Conservation (phyloP, 2,888 invertebrate species). For the Tholera decimalis region DNA sequence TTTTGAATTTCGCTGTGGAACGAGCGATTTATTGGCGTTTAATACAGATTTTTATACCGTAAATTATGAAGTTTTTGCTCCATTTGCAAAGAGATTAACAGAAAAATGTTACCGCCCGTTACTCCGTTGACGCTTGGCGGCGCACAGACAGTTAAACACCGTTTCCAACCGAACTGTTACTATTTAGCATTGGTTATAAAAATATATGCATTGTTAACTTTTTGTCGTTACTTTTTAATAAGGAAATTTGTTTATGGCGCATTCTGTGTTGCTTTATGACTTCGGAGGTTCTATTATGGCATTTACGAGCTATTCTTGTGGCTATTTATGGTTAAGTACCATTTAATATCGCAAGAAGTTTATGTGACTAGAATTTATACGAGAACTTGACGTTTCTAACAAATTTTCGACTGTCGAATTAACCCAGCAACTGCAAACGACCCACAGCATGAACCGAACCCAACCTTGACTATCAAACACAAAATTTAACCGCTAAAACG, state of each 20-base stretch:
- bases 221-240: slow-evolving; percentile 55
- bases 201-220: slow-evolving; percentile 58
- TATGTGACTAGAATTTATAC: background rate
- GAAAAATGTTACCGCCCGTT: slow-evolving; percentile 75
- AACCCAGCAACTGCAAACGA: slow-evolving; percentile 29
- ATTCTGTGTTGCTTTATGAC: slow-evolving; percentile 22
- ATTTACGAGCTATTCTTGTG: slow-evolving; percentile 11
- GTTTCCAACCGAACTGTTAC: slow-evolving; percentile 77
- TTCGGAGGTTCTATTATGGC: slow-evolving; percentile 3
- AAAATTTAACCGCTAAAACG: slow-evolving; percentile 69
- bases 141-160: slow-evolving; percentile 82
- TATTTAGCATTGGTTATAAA: slow-evolving; percentile 69
- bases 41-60: slow-evolving; percentile 27
- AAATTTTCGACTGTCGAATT: slow-evolving; percentile 26
- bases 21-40: slow-evolving; percentile 28
- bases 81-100: slow-evolving; percentile 70
- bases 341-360: slow-evolving; percentile 2
- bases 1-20: slow-evolving; percentile 13
- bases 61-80: slow-evolving; percentile 57
- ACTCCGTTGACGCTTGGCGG: slow-evolving; percentile 76
- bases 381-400: background rate
- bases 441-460: slow-evolving; percentile 38
- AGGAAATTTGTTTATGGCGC: slow-evolving; percentile 52
- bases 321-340: slow-evolving; percentile 5
- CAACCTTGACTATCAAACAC: slow-evolving; percentile 54